A percentile compares a stretch with the other conserved stretches of the same genome.
Conservation (phyloP, 2,113 vertebrate species). For the Hyla sarda region DNA sequence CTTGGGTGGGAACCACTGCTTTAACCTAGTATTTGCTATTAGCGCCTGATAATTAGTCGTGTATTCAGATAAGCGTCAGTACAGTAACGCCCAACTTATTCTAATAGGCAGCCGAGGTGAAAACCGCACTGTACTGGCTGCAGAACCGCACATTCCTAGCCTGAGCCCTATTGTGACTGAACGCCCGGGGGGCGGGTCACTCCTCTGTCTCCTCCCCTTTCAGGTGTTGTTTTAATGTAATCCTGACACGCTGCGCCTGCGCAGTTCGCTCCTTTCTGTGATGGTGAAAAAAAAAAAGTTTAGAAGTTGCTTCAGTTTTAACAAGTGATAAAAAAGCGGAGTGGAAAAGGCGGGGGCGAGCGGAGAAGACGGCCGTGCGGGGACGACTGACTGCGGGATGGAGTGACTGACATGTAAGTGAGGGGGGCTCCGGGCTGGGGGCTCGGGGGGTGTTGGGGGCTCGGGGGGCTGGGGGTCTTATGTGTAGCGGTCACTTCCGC, state of each 20-base stretch:
- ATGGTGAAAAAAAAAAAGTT: constrained; percentile 33
- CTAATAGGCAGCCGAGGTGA: background rate
- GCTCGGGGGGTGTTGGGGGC: background rate
- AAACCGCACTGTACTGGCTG: background rate
- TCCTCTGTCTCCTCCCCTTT: constrained; percentile 5
- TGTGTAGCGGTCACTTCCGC: constrained; percentile 4
- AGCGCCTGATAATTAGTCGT: background rate
- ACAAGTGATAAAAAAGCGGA: constrained; percentile 44
- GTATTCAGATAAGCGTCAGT: background rate
- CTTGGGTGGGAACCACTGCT: too few species aligned
- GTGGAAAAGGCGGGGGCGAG: constrained; percentile 47
- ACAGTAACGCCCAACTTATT: background rate
- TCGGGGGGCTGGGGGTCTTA: background rate
- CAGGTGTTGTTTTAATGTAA: constrained; percentile 38
- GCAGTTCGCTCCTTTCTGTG: background rate
- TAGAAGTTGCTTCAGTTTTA: constrained; percentile 21
- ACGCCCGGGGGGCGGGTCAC: background rate
- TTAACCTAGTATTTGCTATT: constrained; percentile 44
- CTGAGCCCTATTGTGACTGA: background rate
- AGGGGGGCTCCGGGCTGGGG: background rate
- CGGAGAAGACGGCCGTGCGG: background rate
- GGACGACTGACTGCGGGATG: constrained; percentile 8
- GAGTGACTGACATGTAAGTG: background rate
- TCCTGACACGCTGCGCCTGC: constrained; percentile 22
- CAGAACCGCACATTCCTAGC: background rate